A percentile compares a stretch with the other conserved stretches of the same genome.
Evolutionary conservation across 2,888 invertebrate species (phyloP).

Genomic region (Polia nebulosa): DNA sequence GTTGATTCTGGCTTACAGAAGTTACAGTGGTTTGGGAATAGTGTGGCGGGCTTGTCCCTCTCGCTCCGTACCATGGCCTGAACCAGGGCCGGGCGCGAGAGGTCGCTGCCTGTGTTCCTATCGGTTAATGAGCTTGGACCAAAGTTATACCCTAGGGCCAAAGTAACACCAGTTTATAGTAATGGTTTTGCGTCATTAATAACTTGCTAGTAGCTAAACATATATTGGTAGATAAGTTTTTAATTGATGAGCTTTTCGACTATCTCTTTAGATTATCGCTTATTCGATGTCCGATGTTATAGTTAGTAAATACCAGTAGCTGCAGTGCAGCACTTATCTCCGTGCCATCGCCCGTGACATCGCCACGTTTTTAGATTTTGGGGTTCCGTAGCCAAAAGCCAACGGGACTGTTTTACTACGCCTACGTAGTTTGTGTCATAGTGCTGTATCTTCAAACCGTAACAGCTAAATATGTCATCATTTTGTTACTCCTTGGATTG

Average conservation of each 20-base stretch:
- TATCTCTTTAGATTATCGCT: slow-evolving; percentile 11
- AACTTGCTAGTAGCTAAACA: background rate
- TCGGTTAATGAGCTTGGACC: too few relatives aligned
- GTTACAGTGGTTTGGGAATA: too few relatives aligned
- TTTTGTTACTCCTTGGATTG: too few relatives aligned
- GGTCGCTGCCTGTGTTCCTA: too few relatives aligned
- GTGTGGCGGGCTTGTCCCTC: too few relatives aligned
- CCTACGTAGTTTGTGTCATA: too few relatives aligned
- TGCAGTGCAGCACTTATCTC: slow-evolving; percentile 38
- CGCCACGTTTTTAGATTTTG: slow-evolving; percentile 6
- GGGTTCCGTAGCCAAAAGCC: background rate
- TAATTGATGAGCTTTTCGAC: slow-evolving; percentile 9
- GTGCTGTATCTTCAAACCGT: background rate
- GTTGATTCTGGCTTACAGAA: too few relatives aligned
- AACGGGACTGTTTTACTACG: background rate
- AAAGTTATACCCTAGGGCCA: too few relatives aligned
- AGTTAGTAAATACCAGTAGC: slow-evolving; percentile 6
- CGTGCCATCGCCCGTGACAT: slow-evolving; percentile 13
- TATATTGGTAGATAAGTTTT: background rate
- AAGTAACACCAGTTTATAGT: too few relatives aligned
- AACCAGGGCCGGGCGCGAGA: too few relatives aligned
- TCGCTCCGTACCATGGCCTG: too few relatives aligned
- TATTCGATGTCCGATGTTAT: slow-evolving; percentile 4
- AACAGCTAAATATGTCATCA: background rate
- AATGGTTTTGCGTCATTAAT: background rate